Base-by-base conservation (phyloP, 2,797 vertebrate genomes). In the Acrossocheilus fasciatus region DNA sequence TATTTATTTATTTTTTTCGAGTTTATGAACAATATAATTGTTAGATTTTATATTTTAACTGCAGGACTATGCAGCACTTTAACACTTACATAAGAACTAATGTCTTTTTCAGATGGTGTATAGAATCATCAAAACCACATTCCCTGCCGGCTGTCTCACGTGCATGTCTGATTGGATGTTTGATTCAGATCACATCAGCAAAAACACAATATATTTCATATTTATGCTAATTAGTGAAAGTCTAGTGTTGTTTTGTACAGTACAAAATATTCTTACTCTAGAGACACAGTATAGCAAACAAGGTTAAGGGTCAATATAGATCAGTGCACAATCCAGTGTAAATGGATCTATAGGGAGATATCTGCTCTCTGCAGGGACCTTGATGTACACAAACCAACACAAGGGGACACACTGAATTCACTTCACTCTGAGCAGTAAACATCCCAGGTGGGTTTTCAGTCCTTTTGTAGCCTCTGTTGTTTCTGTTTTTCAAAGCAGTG, bases 311-410 rank as follows among this genome's bases (percentile, higher is more conserved):
- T 41, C 8, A 36, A 76, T 52, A 17, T 17, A 52, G 47, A 74
- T 50, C 12, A 50, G 17, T 10, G 12, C 26, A 52, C 14, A 52
- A 52, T 34, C n/a, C 26, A 52, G 73, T 52, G 45, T 47, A 52
- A 50, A 34, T 18, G 26, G 26, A 52, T 75, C 73, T 75, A 52
- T 34, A 50, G 73, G 47, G 47, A 75, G 43, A 52, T 45, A 17
- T n/a, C 39, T 26, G 57, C n/a, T 64, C 36, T 30, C 77, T 79
- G 36, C n/a, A 41, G 39, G n/a, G 77, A 79, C 57, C n/a, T 45
- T 79, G 39, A 79, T 64, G 39, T 64, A 26, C 57, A 79, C 39
- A 41, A 79, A 30, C 23, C 39, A 79, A 79, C 18, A 30, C 43
- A 34, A 52, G 70, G 2, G 20, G 39, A 43, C 20, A 41, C 18